Evolutionary conservation across 2,797 vertebrate species (phyloP), one percentile per base, ranked within the genome.

Genomic region (Galago senegalensis): DNA sequence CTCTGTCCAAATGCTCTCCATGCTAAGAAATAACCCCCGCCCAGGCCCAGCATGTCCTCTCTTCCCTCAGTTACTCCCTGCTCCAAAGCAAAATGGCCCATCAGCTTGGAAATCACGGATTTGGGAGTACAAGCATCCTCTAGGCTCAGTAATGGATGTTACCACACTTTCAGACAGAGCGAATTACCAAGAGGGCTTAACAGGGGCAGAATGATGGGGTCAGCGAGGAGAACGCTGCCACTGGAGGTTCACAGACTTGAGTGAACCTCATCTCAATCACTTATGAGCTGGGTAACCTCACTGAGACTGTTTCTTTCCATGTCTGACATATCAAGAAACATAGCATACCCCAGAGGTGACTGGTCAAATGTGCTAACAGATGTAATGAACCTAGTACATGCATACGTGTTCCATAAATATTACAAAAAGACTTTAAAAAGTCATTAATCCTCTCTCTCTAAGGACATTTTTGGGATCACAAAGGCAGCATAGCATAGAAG

Each of bases 21-120:
- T 83, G 73, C 60, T 40, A 56, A 43, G 86, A 95, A 96, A 89
- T 92, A 56, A 89, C 40, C 43, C 86, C 56, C 34, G 61, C 83
- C 77, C 80, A 80, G 75, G 89, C 0, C 75, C 82, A 92, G 89
- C 18, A 20, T 67, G 60, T 53, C 49, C 82, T 82, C 40, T 87
- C 46, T 87, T 81, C 90, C 29, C 67, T 93, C 58, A 73, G 69
- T 65, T 70, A 43, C 43, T 46, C 91, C 49, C 17, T 18, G 63
- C 85, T 56, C 49, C 53, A 65, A 86, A 93, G 79, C 87, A 80
- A 86, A 96, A 83, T 34, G 65, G 53, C 49, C 92, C 7, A 17
- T 89, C 29, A 83, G 80, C 85, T 94, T 77, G 82, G 80, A 95
- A 91, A 0, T 31, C 67, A 90, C 1, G 23, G 43, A 17, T 63